These are phyloP conservation scores for Ceraclea dissimilis DNA, from an alignment of 2,888 invertebrate species.

Conservation along the genomic window DNA sequence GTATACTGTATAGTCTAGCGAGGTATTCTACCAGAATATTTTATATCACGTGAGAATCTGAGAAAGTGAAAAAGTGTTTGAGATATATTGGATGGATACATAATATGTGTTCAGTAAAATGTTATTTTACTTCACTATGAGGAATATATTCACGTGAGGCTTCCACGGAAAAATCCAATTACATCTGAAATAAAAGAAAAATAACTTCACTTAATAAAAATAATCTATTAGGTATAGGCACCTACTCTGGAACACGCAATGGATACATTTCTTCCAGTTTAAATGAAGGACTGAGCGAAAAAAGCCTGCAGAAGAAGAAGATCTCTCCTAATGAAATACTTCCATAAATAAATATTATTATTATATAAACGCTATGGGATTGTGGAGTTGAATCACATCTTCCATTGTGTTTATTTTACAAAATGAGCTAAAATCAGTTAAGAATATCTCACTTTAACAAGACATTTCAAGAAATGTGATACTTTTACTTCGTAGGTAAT, in stretches of 20 bases:
- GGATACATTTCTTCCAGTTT: constrained; percentile 9
- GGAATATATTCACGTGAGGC: background rate
- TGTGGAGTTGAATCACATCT: background rate
- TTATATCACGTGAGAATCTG: no score
- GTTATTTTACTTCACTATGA: background rate
- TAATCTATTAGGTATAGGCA: constrained; percentile 19
- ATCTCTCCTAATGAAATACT: background rate
- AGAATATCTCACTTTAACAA: no score
- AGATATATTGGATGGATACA: no score
- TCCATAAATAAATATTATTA: background rate
- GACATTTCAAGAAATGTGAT: no score
- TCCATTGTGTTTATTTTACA: no score
- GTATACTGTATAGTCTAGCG: no score
- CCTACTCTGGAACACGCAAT: constrained; percentile 16
- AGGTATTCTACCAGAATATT: no score
- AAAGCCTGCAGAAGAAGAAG: background rate
- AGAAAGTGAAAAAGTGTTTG: no score
- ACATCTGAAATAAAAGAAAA: constrained; percentile 15
- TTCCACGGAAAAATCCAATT: constrained; percentile 17
- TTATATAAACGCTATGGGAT: background rate
- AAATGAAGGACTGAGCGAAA: background rate
- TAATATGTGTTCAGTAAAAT: no score
- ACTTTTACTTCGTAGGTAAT: no score
- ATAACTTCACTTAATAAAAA: constrained; percentile 12
- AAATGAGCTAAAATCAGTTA: no score